Evolutionary conservation across 2,888 invertebrate genomes (phyloP), one percentile per base, ranked within the genome.

Genomic region (Oligia fasciuncula): DNA sequence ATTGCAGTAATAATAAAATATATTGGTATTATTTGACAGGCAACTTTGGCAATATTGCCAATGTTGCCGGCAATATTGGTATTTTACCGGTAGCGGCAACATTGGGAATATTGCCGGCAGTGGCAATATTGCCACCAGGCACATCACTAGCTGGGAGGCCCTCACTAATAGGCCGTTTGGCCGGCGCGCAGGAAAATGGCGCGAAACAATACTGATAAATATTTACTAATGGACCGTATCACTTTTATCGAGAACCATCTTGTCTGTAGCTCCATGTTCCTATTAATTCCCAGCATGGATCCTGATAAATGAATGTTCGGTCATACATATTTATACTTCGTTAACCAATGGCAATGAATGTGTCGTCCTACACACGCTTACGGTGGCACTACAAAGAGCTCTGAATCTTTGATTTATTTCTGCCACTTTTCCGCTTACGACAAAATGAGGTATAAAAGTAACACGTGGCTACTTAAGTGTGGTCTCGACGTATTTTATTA

Each of bases 351-450:
- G 80, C 81, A 79, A 86, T 81, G 67, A 85, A 86, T 71, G 73
- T 80, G 79, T 83, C 79, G 72, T 75, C 49, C 40, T 23, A 35
- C 68, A 49, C 29, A 68, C 74, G 69, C n/a, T 46, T 68, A 74
- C 43, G 49, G 67, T 40, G 83, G 69, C 71, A 67, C 60, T 68
- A 83, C 81, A 85, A 83, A 80, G 80, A 79, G 74, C 72, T 49
- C 54, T 79, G 74, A 85, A 78, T 69, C 76, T 54, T n/a, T 77
- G 76, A 88, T 88, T 85, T 86, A 81, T 86, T 84, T 80, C 76
- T 77, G 71, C 66, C 79, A 79, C 77, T 76, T 85, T 81, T 54
- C 77, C 66, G 77, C 72, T 86, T 83, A 73, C 68, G 68, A 68
- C 60, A 70, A 84, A 82, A 80, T 60, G 66, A 76, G 73, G 73